Evolutionary conservation across 2,797 vertebrate genomes (phyloP), one percentile per base, ranked within the genome.

Genomic region (Tachyglossus aculeatus): DNA sequence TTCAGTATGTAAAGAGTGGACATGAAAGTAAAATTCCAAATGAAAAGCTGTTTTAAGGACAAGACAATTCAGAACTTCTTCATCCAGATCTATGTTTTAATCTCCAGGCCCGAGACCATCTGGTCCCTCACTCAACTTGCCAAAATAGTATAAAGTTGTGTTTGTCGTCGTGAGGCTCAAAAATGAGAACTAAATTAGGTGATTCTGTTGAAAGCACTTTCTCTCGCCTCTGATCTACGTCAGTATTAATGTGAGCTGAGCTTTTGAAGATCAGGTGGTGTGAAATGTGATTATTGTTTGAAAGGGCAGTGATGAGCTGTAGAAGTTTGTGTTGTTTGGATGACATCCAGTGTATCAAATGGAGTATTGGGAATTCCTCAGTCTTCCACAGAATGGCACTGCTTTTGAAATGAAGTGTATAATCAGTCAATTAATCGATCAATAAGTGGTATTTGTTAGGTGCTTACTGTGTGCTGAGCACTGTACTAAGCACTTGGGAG

Each of bases 111-210:
- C 24, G 34, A 21, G 15, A 47, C 34, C 36, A 41, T 29, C 22
- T 39, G 33, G 15, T 16, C 33, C 24, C 45, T 34, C 19, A 43
- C 2, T 39, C 33, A 44, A 19, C 50, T 40, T 64, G 67, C 63
- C n/a, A 19, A 21, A 27, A 51, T 54, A 52, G 33, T 33, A 33
- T 7, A 16, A 15, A 43, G 31, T 21, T 11, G 57, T 65, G 64
- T 67, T 52, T 56, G 24, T 43, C 63, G 71, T 44, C n/a, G n/a
- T n/a, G n/a, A 52, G 44, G n/a, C 29, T 38, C 45, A 15, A 51
- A 45, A 47, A 22, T 41, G 24, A 43, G 56, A 40, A 19, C 22
- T 50, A 14, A 16, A 18, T 15, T 18, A 36, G 39, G 34, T 39
- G 51, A 47, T 65, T 65, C 21, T 18, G 2, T 31, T 21, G 24